Evolutionary conservation across 2,888 invertebrate species (phyloP), one percentile per base, ranked within the genome.

Genomic region (Rotaria socialis): DNA sequence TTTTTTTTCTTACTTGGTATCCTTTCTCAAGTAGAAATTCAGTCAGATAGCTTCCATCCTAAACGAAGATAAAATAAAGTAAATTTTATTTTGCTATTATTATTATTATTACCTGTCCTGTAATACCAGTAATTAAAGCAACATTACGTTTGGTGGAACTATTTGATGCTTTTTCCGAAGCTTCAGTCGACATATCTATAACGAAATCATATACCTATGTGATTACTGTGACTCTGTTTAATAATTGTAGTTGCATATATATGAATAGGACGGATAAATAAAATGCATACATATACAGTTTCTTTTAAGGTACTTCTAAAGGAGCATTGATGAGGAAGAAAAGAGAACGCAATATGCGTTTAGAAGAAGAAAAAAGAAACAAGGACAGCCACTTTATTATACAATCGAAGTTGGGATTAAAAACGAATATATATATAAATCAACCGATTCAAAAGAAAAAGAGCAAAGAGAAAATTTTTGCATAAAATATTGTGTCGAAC

Each of bases 1-100:
- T 22, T 35, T 35, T 35, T 35, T 35, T 35, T 35, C 35, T 10
- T 80, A 80, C 80, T 6, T 94, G 94, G 90, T 98, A 98, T 16
- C 96, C 96, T 91, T 97, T 97, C 85, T 94, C 93, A 41, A 98
- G 92, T 2, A 98, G 92, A 88, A 98, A 94, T 91, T 99, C 98
- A 0, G 97, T 96, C 88, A 99, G 92, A 91, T 98, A 99, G 0
- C 97, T 98, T 3, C 98, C 98, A 94, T 99, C 98, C 96, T 97
- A 47, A 47, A n/a, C 24, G 22, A 41, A 41, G 19, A 74, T 22
- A 19, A 19, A 41, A 35, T 14, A 6, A 41, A 74, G 22, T 16
- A 41, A n/a, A 75, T 2, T 35, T 52, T 41, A 84, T 80, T 75
- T 60, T 0, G 19, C 10, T 41, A 84, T 50, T 50, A 35, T 35